These are phyloP conservation scores for Mirza zaza DNA, from an alignment of 2,113 vertebrate species.

Conservation along the genomic window DNA sequence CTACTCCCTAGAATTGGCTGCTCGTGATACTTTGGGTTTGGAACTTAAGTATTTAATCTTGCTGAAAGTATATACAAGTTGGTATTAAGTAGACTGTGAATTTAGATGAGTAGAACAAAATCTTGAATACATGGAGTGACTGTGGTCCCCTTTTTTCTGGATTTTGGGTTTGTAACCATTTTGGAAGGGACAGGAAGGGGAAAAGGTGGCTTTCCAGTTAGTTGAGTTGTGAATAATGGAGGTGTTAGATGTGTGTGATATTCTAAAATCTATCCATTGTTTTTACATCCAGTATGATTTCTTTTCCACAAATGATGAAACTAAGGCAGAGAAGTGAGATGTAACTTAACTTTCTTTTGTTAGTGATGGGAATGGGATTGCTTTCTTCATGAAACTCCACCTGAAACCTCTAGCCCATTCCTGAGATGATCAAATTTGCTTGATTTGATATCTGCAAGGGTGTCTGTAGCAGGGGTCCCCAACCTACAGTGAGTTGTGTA, in stretches of 20 bases:
- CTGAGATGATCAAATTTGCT: background rate
- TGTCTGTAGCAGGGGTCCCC: background rate
- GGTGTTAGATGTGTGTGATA: background rate
- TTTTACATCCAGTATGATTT: background rate
- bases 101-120: background rate
- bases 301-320: background rate
- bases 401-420: background rate
- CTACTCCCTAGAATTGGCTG: background rate
- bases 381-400: background rate
- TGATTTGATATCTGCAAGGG: background rate
- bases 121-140: background rate
- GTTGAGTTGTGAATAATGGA: background rate
- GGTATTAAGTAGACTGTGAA: background rate
- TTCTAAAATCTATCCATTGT: background rate
- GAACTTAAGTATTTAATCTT: background rate
- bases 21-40: background rate
- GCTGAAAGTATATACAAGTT: background rate
- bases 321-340: background rate
- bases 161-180: background rate
- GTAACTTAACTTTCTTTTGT: background rate
- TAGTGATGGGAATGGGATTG: background rate
- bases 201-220: background rate
- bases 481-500: too few species aligned
- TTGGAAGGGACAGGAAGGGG: background rate
- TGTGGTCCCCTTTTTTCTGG: background rate